Percentiles rank a stretch among this genome's conserved stretches.
These are phyloP conservation scores for Philereme transversata DNA, from an alignment of 2,888 invertebrate genomes.

Conservation along the genomic window DNA sequence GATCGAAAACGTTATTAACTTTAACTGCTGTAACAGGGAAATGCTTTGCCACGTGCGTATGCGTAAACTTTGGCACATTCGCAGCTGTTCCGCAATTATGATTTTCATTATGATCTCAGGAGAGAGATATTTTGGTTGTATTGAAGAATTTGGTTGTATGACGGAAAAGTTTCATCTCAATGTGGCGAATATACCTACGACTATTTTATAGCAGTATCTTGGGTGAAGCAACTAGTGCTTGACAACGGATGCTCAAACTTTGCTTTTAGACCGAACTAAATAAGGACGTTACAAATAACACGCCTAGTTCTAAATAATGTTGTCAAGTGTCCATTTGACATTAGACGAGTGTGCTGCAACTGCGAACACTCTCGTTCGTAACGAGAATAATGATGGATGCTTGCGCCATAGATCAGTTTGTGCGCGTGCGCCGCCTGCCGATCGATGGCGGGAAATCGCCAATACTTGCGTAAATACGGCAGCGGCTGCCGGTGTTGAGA, in stretches of 20 bases:
- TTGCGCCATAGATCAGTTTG: conserved; percentile 67
- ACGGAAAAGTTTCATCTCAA: neutral
- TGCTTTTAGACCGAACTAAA: conserved; percentile 27
- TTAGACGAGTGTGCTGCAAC: conserved; percentile 59
- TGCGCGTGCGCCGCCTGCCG: conserved; percentile 69
- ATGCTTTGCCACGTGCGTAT: conserved; percentile 39
- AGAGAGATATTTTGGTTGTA: neutral
- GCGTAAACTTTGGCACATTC: conserved; percentile 33
- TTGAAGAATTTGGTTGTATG: neutral
- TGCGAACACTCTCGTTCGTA: conserved; percentile 64
- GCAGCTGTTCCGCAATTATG: conserved; percentile 11
- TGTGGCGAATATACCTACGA: neutral
- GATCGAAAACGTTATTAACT: conserved; percentile 46
- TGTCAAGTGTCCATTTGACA: conserved; percentile 58
- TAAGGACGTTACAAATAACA: conserved; percentile 44
- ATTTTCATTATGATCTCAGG: conserved; percentile 4
- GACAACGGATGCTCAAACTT: conserved; percentile 2
- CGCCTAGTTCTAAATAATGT: conserved; percentile 47
- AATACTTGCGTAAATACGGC: conserved; percentile 78
- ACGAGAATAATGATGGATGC: conserved; percentile 78
- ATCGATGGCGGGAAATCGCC: conserved; percentile 72
- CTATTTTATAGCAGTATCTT: neutral
- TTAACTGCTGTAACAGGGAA: conserved; percentile 41
- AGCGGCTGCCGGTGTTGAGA: conserved; percentile 55
- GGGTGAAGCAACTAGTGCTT: neutral